phyloP scores from a whole-genome alignment of 2,888 invertebrate genomes.

The Mythimna pallens region DNA sequence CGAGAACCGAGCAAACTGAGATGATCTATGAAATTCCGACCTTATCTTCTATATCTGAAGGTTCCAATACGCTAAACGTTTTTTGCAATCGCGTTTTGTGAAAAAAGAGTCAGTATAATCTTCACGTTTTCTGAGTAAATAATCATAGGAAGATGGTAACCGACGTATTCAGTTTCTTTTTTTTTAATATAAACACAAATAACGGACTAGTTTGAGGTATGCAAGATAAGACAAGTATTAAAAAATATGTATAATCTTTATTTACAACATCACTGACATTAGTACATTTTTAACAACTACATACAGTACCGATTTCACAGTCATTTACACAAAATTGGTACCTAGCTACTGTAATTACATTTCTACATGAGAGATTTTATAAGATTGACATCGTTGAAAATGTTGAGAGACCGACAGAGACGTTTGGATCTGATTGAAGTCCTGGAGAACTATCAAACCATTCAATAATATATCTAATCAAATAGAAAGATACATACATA shows the following conservation, averaged over 20 bases:
- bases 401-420: not conserved
- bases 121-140: constrained; percentile 27
- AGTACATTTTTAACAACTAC: constrained; percentile 46
- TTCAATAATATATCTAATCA: constrained; percentile 16
- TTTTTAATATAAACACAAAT: constrained; percentile 7
- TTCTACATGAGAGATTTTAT: constrained; percentile 9
- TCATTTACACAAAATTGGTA: constrained; percentile 51
- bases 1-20: constrained; percentile 5
- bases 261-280: constrained; percentile 60
- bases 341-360: constrained; percentile 33
- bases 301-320: constrained; percentile 47
- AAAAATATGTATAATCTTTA: constrained; percentile 67
- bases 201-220: constrained; percentile 17
- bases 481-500: not conserved
- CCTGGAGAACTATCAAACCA: constrained; percentile 11
- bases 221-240: constrained; percentile 43
- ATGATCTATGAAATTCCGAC: constrained; percentile 27
- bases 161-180: not conserved
- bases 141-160: constrained; percentile 5
- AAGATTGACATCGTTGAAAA: constrained; percentile 31
- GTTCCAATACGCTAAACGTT: constrained; percentile 15
- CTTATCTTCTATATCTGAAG: constrained; percentile 26
- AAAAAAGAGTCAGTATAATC: constrained; percentile 8
- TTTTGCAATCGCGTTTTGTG: constrained; percentile 4
- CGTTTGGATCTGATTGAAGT: constrained; percentile 21